Evolutionary conservation across 2,888 invertebrate species (phyloP).

Genomic region (Nasonia oneida): DNA sequence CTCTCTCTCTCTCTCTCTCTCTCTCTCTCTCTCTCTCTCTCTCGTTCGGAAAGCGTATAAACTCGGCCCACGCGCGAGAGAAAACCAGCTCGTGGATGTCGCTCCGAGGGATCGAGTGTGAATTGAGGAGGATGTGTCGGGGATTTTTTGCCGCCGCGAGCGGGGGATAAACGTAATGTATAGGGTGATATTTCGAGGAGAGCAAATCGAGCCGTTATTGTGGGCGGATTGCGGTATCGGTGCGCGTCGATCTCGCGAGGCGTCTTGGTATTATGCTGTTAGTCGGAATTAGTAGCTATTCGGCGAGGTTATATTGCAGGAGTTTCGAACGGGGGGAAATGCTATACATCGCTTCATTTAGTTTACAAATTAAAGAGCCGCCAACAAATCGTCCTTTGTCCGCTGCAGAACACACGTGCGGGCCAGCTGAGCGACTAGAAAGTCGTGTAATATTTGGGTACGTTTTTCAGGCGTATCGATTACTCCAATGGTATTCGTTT

Average conservation of each 20-base stretch:
- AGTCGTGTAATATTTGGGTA: not conserved
- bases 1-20: not conserved
- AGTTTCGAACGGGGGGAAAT: not conserved
- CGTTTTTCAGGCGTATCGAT: slow-evolving; percentile 23
- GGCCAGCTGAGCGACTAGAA: slow-evolving; percentile 1
- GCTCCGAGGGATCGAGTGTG: slow-evolving; percentile 8
- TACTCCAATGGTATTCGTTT: not conserved
- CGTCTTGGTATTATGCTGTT: not conserved
- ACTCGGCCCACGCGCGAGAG: slow-evolving; percentile 43
- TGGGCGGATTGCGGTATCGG: not conserved
- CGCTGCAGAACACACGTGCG: not conserved
- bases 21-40: not conserved
- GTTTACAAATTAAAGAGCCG: not conserved
- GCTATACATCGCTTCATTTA: not conserved
- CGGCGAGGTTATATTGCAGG: not conserved
- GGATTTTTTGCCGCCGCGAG: not conserved
- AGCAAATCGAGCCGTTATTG: slow-evolving; percentile 13
- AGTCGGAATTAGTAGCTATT: slow-evolving; percentile 10
- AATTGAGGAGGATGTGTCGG: slow-evolving; percentile 1
- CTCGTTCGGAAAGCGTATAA: slow-evolving; percentile 32
- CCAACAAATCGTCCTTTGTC: not conserved
- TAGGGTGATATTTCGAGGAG: not conserved
- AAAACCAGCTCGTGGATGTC: not conserved
- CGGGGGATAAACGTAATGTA: not conserved
- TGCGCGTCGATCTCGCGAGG: not conserved